Conservation (phyloP, 2,797 vertebrate species). For the Podargus strigoides region DNA sequence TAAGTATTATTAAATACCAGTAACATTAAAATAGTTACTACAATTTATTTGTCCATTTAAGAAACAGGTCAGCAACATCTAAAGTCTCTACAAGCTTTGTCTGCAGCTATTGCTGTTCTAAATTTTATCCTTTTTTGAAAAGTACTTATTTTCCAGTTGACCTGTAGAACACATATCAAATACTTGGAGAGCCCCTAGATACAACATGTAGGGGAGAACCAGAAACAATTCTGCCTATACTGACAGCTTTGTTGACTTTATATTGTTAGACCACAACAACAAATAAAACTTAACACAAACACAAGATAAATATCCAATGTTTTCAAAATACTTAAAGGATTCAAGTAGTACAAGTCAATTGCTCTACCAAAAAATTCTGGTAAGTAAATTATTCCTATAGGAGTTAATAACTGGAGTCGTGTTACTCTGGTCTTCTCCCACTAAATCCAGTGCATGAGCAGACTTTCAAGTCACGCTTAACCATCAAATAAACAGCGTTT, state of each 20-base stretch:
- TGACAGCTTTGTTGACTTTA: not conserved
- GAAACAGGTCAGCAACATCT: not conserved
- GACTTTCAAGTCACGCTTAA: not conserved
- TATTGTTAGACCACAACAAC: not conserved
- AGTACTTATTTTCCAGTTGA: not conserved
- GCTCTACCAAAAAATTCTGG: not conserved
- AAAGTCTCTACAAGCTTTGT: not conserved
- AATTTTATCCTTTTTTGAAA: not conserved
- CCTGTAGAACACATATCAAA: not conserved
- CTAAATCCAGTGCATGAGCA: not conserved
- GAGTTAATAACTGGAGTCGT: not conserved
- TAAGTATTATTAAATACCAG: not conserved
- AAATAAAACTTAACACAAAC: not conserved
- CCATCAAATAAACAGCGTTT: not conserved
- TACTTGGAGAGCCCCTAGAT: not conserved
- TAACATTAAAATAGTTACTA: not conserved
- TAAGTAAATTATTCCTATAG: not conserved
- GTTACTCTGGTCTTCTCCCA: not conserved
- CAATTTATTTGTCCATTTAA: not conserved
- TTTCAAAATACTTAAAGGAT: not conserved
- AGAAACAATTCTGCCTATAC: fast-evolving
- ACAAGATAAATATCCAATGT: not conserved
- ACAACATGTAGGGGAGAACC: not conserved
- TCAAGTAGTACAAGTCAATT: not conserved
- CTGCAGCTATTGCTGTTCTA: not conserved